A percentile compares a stretch with the other conserved stretches of the same genome.
Evolutionary conservation across 1,140 invertebrate species (phyloP).

Genomic region (Diabrotica undecimpunctata): DNA sequence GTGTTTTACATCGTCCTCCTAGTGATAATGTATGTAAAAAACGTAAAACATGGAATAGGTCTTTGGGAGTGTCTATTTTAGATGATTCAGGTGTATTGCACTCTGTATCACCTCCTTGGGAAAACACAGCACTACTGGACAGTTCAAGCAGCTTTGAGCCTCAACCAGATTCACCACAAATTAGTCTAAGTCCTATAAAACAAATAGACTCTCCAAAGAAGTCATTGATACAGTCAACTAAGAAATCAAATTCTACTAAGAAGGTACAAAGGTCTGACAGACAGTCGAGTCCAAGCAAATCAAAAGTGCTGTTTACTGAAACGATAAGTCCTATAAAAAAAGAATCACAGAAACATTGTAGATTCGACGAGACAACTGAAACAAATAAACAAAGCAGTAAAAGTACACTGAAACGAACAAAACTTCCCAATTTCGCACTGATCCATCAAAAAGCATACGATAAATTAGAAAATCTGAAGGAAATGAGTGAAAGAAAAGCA

Average conservation of each 20-base stretch:
- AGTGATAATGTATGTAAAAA: no score
- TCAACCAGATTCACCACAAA: no score
- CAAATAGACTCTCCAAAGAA: not conserved
- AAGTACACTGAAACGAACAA: conserved; percentile 37
- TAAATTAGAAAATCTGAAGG: conserved; percentile 61
- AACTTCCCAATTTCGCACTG: conserved; percentile 60
- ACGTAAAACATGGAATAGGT: conserved; percentile 7
- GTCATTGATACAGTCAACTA: no score
- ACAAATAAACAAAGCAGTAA: not conserved
- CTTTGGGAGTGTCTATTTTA: conserved; percentile 7
- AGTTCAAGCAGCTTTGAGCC: not conserved
- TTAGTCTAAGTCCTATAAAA: no score
- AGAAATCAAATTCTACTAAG: no score
- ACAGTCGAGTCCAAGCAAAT: not conserved
- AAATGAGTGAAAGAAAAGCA: conserved; percentile 54
- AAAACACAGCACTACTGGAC: not conserved
- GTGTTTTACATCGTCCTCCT: no score
- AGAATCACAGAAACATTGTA: not conserved
- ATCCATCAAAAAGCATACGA: conserved; percentile 61
- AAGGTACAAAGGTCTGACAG: no score
- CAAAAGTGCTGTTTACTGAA: not conserved
- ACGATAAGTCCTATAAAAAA: not conserved
- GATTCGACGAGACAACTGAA: not conserved
- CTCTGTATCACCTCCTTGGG: conserved; percentile 7
- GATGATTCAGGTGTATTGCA: conserved; percentile 6